phyloP scores from a whole-genome alignment of 2,113 vertebrate species.

The Centropristis striata region DNA sequence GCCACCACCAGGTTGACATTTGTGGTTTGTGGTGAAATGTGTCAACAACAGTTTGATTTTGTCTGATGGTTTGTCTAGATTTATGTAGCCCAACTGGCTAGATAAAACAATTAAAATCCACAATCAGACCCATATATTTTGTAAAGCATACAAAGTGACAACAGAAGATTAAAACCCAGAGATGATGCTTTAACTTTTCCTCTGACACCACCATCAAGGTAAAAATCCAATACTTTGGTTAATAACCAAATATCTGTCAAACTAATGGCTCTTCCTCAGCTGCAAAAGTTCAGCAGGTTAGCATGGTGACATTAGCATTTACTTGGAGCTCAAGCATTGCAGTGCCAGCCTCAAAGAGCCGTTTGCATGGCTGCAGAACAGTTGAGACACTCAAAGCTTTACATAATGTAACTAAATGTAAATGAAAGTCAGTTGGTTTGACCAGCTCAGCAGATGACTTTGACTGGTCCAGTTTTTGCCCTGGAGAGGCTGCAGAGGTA shows the following conservation, averaged over 20 bases:
- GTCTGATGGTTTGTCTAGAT: neutral
- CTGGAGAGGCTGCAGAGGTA: constrained; percentile 12
- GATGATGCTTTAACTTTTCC: neutral
- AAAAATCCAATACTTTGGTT: neutral
- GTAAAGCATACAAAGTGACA: too few species aligned
- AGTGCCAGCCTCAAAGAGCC: neutral
- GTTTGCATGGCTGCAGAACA: neutral
- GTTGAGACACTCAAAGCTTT: neutral
- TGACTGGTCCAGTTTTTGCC: constrained; percentile 23
- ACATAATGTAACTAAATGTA: neutral
- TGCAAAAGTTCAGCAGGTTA: neutral
- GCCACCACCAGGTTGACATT: neutral
- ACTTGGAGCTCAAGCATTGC: neutral
- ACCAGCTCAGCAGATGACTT: constrained; percentile 4
- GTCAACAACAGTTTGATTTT: neutral
- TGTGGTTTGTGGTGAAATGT: neutral
- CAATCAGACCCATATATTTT: too few species aligned
- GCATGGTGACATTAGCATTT: neutral
- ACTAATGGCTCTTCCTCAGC: neutral
- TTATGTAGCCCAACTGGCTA: too few species aligned
- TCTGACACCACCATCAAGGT: neutral
- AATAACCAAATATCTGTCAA: neutral
- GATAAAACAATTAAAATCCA: too few species aligned
- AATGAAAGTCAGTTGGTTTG: neutral
- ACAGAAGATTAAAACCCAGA: too few species aligned